Conservation (phyloP, 2,113 vertebrate species). For the Panthera tigris region DNA sequence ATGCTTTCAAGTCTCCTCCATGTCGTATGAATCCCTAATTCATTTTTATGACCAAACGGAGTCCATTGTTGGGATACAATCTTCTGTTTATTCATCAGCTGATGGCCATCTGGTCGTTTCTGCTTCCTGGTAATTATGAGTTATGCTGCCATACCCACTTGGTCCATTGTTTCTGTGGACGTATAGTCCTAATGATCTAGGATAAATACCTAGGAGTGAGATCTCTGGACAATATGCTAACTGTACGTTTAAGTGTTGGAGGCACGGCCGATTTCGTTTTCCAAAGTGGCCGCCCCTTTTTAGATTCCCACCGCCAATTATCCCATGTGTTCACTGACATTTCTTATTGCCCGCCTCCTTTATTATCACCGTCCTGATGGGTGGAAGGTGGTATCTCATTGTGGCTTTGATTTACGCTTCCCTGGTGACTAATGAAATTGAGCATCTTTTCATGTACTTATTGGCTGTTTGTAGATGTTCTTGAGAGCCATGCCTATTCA, state of each 20-base stretch:
- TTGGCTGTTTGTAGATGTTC: not conserved
- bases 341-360: not conserved
- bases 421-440: not conserved
- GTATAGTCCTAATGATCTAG: not conserved
- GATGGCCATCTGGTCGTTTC: not conserved
- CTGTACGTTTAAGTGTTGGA: not conserved
- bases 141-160: not conserved
- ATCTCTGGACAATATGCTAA: not conserved
- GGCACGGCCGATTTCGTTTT: not conserved
- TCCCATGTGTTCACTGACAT: not conserved
- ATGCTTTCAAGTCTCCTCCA: not conserved
- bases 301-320: accelerated
- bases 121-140: not conserved
- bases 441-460: not conserved
- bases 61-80: not conserved
- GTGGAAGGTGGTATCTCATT: not conserved
- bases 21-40: not conserved
- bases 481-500: not conserved
- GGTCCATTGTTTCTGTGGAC: not conserved
- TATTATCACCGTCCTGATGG: not conserved
- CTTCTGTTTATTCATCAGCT: not conserved
- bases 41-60: not conserved
- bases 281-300: not conserved
- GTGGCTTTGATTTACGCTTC: not conserved
- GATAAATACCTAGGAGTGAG: not conserved